Evolutionary conservation across 2,797 vertebrate genomes (phyloP).

Genomic region (Chiloscyllium punctatum): DNA sequence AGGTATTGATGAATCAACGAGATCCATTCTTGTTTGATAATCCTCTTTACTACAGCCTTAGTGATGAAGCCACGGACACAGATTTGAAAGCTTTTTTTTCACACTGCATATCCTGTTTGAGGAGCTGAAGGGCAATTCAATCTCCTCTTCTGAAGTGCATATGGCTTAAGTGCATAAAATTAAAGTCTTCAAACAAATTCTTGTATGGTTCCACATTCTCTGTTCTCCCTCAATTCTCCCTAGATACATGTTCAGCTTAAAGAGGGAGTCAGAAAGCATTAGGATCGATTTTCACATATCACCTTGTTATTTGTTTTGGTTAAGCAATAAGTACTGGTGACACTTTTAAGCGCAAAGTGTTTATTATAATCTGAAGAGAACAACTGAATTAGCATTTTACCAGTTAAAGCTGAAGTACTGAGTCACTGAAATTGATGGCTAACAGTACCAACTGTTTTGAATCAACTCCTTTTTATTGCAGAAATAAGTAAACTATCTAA

Average conservation of each 20-base stretch:
- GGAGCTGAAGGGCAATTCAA: constrained; percentile 21
- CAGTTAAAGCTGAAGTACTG: not conserved
- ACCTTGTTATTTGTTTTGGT: constrained; percentile 49
- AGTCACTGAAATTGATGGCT: not conserved
- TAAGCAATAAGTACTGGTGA: not conserved
- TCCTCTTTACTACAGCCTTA: constrained; percentile 27
- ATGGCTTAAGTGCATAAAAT: constrained; percentile 27
- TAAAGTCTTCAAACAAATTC: constrained; percentile 35
- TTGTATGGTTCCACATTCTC: constrained; percentile 3
- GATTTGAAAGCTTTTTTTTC: constrained; percentile 34
- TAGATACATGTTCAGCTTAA: not conserved
- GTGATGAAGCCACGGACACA: constrained; percentile 27
- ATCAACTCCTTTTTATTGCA: not conserved
- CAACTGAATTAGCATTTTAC: constrained; percentile 4
- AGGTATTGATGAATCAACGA: constrained; percentile 36
- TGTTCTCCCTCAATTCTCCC: not conserved
- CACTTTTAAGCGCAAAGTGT: not conserved
- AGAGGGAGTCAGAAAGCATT: constrained; percentile 35
- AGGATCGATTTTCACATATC: constrained; percentile 49
- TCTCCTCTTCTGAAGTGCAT: constrained; percentile 9
- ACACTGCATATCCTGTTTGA: constrained; percentile 26
- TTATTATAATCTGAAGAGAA: constrained; percentile 2
- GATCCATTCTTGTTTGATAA: constrained; percentile 33
- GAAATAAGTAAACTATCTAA: not conserved
- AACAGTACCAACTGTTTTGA: not conserved